These are phyloP conservation scores for Notiomystis cincta DNA, from an alignment of 2,113 vertebrate genomes.

Conservation along the genomic window DNA sequence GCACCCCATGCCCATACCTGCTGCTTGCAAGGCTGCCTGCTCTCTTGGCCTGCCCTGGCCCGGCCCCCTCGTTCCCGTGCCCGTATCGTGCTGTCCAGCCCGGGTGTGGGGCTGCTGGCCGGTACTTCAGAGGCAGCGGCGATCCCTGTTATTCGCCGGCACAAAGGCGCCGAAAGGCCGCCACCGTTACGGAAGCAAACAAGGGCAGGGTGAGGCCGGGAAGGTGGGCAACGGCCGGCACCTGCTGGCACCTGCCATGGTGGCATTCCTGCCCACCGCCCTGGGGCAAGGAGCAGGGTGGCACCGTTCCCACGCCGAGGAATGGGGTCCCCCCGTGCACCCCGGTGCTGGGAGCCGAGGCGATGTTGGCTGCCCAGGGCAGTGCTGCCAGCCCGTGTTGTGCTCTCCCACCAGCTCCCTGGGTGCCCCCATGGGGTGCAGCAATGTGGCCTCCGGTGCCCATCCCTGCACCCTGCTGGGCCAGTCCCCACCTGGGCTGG, in stretches of 20 bases:
- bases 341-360: accelerated
- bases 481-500: neutral
- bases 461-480: neutral
- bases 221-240: neutral
- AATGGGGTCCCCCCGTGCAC: accelerated
- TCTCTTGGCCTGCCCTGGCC: neutral
- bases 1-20: neutral
- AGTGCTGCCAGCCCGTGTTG: accelerated
- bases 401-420: accelerated
- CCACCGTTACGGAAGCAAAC: neutral
- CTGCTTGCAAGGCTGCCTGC: neutral
- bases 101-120: neutral
- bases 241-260: accelerated
- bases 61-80: neutral
- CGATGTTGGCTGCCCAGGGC: accelerated
- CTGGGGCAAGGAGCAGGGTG: neutral
- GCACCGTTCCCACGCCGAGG: neutral
- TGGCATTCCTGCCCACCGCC: neutral
- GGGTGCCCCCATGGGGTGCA: neutral
- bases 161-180: neutral
- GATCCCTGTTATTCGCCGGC: neutral
- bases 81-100: neutral
- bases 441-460: neutral
- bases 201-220: neutral
- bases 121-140: neutral